Percentiles rank a stretch among this genome's conserved stretches.
phyloP scores from a whole-genome alignment of 2,113 vertebrate genomes.

The Megaptera novaeangliae region DNA sequence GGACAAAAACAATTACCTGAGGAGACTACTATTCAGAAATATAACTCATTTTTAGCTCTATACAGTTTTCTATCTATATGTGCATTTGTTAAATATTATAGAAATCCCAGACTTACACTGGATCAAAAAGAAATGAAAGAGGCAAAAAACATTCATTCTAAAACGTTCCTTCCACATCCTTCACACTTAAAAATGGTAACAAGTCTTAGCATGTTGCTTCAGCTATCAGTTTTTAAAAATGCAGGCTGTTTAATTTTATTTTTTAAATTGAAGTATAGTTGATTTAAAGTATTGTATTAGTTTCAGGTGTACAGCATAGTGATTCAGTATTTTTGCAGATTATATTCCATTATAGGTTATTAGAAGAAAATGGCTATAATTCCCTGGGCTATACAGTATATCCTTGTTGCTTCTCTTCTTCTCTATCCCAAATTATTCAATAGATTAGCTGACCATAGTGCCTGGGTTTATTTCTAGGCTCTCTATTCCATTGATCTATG shows the following conservation, averaged over 20 bases:
- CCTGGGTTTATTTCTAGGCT: too few species aligned
- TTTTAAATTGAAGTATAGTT: too few species aligned
- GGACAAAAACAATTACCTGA: background rate
- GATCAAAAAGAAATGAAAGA: background rate
- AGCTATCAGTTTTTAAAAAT: background rate
- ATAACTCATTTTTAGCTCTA: background rate
- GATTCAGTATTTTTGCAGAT: too few species aligned
- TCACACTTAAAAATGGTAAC: background rate
- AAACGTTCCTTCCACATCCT: background rate
- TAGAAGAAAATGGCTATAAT: too few species aligned
- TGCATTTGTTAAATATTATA: background rate
- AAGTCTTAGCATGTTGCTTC: background rate
- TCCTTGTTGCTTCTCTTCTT: too few species aligned
- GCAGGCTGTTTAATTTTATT: background rate
- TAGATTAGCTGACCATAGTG: too few species aligned
- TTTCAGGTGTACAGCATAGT: too few species aligned
- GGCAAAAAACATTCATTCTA: background rate
- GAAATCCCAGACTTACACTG: background rate
- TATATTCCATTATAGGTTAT: too few species aligned
- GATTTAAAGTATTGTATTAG: too few species aligned
- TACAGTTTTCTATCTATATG: background rate
- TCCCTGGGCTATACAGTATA: too few species aligned
- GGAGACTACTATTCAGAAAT: background rate
- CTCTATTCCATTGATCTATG: too few species aligned
- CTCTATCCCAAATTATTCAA: too few species aligned